phyloP scores from a whole-genome alignment of 2,888 invertebrate genomes.

The Seladonia tumulorum region DNA sequence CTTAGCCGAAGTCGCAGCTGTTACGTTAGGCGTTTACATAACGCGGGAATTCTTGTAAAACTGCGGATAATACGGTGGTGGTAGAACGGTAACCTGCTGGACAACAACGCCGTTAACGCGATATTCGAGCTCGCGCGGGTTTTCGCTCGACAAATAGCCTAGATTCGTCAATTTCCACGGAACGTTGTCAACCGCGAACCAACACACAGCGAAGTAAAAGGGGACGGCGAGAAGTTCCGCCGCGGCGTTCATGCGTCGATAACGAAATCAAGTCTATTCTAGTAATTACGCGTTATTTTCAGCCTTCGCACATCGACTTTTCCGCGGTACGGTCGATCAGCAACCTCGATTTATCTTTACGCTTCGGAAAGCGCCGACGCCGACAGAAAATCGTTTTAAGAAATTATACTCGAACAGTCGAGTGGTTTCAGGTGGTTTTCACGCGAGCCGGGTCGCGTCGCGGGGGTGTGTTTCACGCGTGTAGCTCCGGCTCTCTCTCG shows the following conservation, averaged over 20 bases:
- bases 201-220: background rate
- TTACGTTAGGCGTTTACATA: conserved; percentile 21
- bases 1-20: background rate
- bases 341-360: conserved; percentile 24
- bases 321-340: background rate
- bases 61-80: background rate
- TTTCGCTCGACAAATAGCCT: background rate
- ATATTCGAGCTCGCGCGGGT: background rate
- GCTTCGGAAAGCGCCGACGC: background rate
- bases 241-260: background rate
- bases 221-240: background rate
- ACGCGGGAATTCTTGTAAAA: conserved; percentile 13
- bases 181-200: background rate
- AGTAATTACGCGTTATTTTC: conserved; percentile 2
- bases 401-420: background rate
- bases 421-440: conserved; percentile 5
- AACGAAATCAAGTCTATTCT: conserved; percentile 14
- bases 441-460: background rate
- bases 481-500: background rate
- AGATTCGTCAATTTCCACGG: background rate
- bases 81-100: background rate
- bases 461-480: background rate
- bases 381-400: background rate
- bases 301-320: background rate
- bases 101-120: background rate